Percentiles rank a stretch among this genome's conserved stretches.
These are phyloP conservation scores for Crypturellus undulatus DNA, from an alignment of 2,113 vertebrate genomes.

Conservation along the genomic window DNA sequence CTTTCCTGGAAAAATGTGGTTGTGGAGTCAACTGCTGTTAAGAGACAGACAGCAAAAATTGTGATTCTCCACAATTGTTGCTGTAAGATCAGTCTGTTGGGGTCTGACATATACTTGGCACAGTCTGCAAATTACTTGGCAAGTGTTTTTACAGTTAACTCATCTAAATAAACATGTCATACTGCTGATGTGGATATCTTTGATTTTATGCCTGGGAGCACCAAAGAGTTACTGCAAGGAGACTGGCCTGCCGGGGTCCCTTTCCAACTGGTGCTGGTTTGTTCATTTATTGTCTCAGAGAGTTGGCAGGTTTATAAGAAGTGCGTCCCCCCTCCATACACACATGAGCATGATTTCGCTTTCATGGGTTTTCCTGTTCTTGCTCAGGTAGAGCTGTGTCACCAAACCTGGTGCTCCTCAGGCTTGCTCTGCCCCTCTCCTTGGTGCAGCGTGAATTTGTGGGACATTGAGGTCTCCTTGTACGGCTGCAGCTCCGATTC, in stretches of 20 bases:
- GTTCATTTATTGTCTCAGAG: slow-evolving; percentile 1
- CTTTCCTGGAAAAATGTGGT: slow-evolving; percentile 8
- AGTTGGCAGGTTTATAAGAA: background rate
- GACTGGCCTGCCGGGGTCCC: background rate
- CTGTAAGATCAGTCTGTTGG: background rate
- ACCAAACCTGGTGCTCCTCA: background rate
- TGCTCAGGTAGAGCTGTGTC: background rate
- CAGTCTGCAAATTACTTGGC: slow-evolving; percentile 13
- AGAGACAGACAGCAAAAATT: background rate
- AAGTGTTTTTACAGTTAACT: slow-evolving; percentile 51
- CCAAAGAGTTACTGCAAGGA: background rate
- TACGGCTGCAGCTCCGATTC: background rate
- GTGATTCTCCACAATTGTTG: background rate
- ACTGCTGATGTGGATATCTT: slow-evolving; percentile 23
- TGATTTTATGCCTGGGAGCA: slow-evolving; percentile 2
- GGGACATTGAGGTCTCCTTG: background rate
- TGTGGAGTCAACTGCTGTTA: background rate
- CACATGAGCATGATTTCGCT: background rate
- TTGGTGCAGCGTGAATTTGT: background rate
- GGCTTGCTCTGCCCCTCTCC: background rate
- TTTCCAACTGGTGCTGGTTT: slow-evolving; percentile 23
- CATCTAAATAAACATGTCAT: slow-evolving; percentile 61
- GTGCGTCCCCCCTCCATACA: background rate
- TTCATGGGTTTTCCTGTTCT: background rate
- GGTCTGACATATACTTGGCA: slow-evolving; percentile 55